Percentiles rank a stretch among this genome's conserved stretches.
Evolutionary conservation across 1,140 invertebrate species (phyloP).

Genomic region (Trypoxylus dichotomus): DNA sequence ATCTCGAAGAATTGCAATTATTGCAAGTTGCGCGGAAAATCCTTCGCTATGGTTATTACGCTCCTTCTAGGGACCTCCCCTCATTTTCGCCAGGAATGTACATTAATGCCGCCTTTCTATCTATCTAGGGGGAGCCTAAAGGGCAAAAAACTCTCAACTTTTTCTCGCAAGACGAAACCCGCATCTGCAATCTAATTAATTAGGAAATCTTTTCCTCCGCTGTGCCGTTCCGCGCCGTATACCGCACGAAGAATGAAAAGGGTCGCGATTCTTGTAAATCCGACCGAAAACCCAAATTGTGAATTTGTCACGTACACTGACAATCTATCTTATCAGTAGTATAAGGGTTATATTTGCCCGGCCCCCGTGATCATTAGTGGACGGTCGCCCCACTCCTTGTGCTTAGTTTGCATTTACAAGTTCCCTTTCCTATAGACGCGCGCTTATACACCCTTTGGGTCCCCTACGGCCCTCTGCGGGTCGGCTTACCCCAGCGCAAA

Average conservation of each 20-base stretch:
- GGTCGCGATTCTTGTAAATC: constrained; percentile 23
- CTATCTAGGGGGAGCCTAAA: not conserved
- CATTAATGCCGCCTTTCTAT: not conserved
- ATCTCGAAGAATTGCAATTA: too few relatives aligned
- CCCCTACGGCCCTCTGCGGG: constrained; percentile 35
- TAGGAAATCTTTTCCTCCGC: constrained; percentile 15
- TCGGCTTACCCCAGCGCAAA: constrained; percentile 45
- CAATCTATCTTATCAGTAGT: constrained; percentile 49
- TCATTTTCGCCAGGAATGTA: not conserved
- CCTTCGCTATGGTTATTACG: too few relatives aligned
- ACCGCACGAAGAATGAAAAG: constrained; percentile 13
- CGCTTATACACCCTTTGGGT: constrained; percentile 35
- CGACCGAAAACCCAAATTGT: constrained; percentile 45
- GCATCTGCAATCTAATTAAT: constrained; percentile 20
- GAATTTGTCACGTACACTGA: constrained; percentile 48
- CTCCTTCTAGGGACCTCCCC: not conserved
- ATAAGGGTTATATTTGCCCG: constrained; percentile 50
- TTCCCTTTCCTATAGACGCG: constrained; percentile 40
- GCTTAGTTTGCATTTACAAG: constrained; percentile 55
- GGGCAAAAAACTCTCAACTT: not conserved
- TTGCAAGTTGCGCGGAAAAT: too few relatives aligned
- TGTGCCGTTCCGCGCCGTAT: not conserved
- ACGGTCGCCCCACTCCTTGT: constrained; percentile 49
- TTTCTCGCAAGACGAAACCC: constrained; percentile 16
- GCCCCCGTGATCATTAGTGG: constrained; percentile 48